A percentile compares a stretch with the other conserved stretches of the same genome.
Evolutionary conservation across 53 echinoderm and acorn worm genomes (phyloP).

Genomic region (Astropecten irregularis): DNA sequence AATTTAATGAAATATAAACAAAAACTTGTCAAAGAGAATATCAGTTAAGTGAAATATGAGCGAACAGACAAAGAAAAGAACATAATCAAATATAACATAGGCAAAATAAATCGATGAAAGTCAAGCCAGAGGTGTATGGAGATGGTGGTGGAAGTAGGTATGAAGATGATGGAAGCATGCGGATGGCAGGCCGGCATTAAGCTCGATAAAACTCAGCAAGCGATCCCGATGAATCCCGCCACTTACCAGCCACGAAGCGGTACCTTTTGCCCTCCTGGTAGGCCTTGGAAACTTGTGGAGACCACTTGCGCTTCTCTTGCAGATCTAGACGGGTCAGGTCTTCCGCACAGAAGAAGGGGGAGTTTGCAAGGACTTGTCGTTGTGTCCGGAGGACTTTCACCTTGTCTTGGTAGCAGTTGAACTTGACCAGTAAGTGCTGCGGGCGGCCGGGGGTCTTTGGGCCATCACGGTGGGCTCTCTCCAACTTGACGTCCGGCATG

Average conservation of each 20-base stretch:
- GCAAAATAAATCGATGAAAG: too few species aligned
- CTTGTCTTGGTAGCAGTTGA: constrained; percentile 28
- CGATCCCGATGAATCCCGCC: neutral
- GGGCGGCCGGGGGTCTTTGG: neutral
- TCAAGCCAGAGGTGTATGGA: too few species aligned
- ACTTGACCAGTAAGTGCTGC: constrained; percentile 6
- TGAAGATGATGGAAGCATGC: too few species aligned
- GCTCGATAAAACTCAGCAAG: neutral
- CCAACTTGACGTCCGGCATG: neutral
- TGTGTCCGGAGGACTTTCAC: neutral
- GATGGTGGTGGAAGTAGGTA: too few species aligned
- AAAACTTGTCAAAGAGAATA: too few species aligned
- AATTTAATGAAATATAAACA: too few species aligned
- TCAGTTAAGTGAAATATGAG: too few species aligned
- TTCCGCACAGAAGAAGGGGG: neutral
- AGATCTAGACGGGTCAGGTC: constrained; percentile 25
- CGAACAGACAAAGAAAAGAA: too few species aligned
- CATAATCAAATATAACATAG: too few species aligned
- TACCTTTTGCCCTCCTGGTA: constrained; percentile 1
- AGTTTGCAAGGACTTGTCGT: neutral
- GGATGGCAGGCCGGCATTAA: too few species aligned
- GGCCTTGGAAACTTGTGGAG: neutral
- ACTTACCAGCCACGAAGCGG: constrained; percentile 22
- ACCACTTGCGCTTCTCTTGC: constrained; percentile 6
- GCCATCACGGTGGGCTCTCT: constrained; percentile 40